Base-by-base conservation (phyloP, 2,888 invertebrate genomes). In the Nymphalis c-album region DNA sequence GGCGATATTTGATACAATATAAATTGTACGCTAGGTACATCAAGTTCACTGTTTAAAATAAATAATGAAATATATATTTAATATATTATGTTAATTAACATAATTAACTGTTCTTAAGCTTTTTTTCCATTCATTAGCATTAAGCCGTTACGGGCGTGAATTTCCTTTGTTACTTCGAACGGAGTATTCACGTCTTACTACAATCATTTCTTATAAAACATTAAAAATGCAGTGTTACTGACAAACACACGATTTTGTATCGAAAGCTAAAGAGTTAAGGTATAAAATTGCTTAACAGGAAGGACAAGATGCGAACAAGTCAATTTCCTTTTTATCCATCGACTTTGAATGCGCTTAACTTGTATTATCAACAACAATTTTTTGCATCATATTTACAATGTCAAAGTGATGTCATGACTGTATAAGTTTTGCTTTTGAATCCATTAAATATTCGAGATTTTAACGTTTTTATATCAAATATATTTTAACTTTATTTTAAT, bases 271-370 rank as follows among this genome's bases (percentile, higher is more conserved):
- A 2, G 13, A 2, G 4, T 17, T 57, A 57, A 40, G n/a, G 40
- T 57, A 5, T 3, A 40, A 17, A 35, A 13, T 57, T 26, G 40
- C 35, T 57, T 13, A 55, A 17, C 26, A 17, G 53, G 26, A 57
- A 57, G 40, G 10, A 57, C 18, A 57, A 31, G 53, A 55, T 26
- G 26, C 53, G 31, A 40, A 55, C 55, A 55, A 57, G 35, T 57
- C 57, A 57, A 57, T 57, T 57, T 57, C 35, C 35, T 57, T 57
- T 55, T 57, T 57, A 57, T 55, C 53, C 35, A 13, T 57, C 35
- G 40, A 57, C 57, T 40, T 57, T 57, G 57, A 57, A 57, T 57
- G 57, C 57, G 57, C 57, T 57, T 57, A 55, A 55, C 53, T 26
- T 26, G 26, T 55, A 55, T n/a, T 57, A 40, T 57, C 35, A 57